phyloP scores from a whole-genome alignment of 2,888 invertebrate genomes.

The Nomada ferruginata region DNA sequence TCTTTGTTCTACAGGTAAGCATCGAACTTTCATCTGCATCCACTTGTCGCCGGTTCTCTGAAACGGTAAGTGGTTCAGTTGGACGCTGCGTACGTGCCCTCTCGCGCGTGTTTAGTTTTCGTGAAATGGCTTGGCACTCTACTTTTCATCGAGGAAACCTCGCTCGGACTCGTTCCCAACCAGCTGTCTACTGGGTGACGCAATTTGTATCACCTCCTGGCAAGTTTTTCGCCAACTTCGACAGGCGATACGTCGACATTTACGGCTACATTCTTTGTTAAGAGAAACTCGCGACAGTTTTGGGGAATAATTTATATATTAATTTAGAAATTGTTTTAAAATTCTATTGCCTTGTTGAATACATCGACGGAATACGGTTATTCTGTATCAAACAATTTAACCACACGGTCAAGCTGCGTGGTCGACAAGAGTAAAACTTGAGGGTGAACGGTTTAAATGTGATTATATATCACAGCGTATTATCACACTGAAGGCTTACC shows the following conservation, averaged over 20 bases:
- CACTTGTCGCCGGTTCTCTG: constrained; percentile 17
- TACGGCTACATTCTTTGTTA: neutral
- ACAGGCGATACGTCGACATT: neutral
- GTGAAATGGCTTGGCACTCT: constrained; percentile 47
- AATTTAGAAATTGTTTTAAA: no score
- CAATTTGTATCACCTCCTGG: constrained; percentile 32
- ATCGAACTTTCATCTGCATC: constrained; percentile 42
- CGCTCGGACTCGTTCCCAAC: constrained; percentile 35
- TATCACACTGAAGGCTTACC: no score
- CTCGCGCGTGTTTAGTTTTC: constrained; percentile 47
- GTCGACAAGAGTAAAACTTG: no score
- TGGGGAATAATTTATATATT: neutral
- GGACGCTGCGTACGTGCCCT: constrained; percentile 9
- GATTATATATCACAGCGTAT: no score
- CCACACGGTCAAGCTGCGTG: no score
- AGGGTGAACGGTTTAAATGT: no score
- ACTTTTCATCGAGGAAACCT: constrained; percentile 49
- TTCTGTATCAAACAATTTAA: no score
- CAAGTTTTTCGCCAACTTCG: constrained; percentile 21
- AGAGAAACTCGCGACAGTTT: no score
- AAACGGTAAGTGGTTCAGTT: constrained; percentile 51
- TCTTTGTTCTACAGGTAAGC: constrained; percentile 66
- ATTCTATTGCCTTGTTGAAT: no score
- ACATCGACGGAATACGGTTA: no score
- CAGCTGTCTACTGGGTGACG: constrained; percentile 42